These are phyloP conservation scores for Brachionus rotundiformis DNA, from an alignment of 1,140 invertebrate genomes.

Conservation along the genomic window DNA sequence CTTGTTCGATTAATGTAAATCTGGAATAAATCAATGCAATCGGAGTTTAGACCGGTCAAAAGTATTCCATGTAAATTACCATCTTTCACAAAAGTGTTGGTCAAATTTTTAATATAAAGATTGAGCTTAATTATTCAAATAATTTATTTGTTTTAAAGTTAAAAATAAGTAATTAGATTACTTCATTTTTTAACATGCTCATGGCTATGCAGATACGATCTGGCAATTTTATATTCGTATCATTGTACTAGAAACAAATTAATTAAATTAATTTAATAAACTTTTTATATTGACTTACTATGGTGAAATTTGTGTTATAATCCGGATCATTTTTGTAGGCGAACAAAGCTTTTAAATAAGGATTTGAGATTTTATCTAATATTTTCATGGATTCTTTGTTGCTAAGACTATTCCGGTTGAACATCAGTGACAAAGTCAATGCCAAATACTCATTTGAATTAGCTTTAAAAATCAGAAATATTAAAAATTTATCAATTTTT, in stretches of 20 bases:
- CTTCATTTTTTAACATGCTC: conserved; percentile 26
- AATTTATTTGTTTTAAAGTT: neutral
- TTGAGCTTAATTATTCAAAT: neutral
- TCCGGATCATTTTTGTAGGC: conserved; percentile 2
- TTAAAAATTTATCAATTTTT: too few relatives aligned
- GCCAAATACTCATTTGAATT: conserved; percentile 38
- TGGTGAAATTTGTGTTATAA: neutral
- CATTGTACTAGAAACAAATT: conserved; percentile 7
- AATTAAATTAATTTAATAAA: neutral
- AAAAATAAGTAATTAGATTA: neutral
- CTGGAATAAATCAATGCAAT: conserved; percentile 45
- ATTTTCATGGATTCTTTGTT: neutral
- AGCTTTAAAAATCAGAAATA: neutral
- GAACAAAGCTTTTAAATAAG: conserved; percentile 43
- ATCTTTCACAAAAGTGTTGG: neutral
- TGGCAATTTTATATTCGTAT: conserved; percentile 6
- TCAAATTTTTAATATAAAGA: neutral
- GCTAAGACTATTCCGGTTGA: conserved; percentile 3
- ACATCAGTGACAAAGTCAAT: neutral
- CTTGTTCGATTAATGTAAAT: conserved; percentile 46
- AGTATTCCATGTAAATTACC: conserved; percentile 41
- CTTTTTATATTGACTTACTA: neutral
- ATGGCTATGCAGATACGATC: conserved; percentile 22
- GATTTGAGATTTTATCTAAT: conserved; percentile 21
- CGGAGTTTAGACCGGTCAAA: conserved; percentile 22